Base-by-base conservation (phyloP, 2,113 vertebrate genomes). In the Nycticorax nycticorax region DNA sequence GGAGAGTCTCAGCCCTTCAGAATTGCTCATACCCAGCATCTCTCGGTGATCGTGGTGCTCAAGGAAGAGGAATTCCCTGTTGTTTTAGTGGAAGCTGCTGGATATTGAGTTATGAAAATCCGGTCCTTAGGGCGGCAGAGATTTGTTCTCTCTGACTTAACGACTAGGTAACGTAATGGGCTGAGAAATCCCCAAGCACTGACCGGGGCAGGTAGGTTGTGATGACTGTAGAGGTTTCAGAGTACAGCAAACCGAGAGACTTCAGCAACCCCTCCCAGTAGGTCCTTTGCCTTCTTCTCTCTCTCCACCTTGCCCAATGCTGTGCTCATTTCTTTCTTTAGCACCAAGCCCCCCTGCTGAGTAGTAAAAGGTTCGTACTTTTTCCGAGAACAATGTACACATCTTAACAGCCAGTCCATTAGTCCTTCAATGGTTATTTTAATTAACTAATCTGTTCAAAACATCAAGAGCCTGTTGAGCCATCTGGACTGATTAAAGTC, bases 381-480 rank as follows among this genome's bases (percentile, higher is more conserved):
- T 32, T 33, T 23, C 76, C 26, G 69, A 89, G 85, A 41, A 50
- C 53, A 57, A 20, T 3, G 23, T 56, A 16, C 53, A 20, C 78
- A 60, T 73, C 82, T 55, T 41, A 85, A 50, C 60, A 72, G 41
- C 52, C 43, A 85, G 45, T n/a, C 47, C 64, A 32, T 48, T 68
- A 73, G 62, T n/a, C 62, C 47, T 73, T 72, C 39, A 9, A 2
- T 50, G 57, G 76, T 43, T 62, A 48, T 90, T 94, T 96, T 92
- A 81, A 96, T 97, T 91, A 91, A 68, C 73, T 74, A 50, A 92
- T 92, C 89, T 89, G 28, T 63, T 95, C 24, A 13, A 83, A 91
- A 75, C 74, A 26, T 47, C 41, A 48, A 74, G 60, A 88, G 85
- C 73, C 59, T 7, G 0, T 53, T 33, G 56, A 82, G 77, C 88